Percentiles rank a stretch among this genome's conserved stretches.
Evolutionary conservation across 2,113 vertebrate species (phyloP).

Genomic region (Myiozetetes cayanensis): DNA sequence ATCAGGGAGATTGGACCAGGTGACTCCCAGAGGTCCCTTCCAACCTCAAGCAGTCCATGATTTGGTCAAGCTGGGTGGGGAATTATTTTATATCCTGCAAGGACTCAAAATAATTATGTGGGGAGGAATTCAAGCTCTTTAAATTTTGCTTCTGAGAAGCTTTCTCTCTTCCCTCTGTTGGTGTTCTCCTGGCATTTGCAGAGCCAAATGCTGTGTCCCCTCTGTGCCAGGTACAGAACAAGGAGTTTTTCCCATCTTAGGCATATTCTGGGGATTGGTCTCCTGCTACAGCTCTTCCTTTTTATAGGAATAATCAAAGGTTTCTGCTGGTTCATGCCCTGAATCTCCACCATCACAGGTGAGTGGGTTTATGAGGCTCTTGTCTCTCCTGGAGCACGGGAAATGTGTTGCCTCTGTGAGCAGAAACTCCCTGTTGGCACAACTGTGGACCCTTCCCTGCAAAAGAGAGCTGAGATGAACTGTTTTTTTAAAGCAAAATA

Average conservation of each 20-base stretch:
- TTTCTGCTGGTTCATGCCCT: not conserved
- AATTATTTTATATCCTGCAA: not conserved
- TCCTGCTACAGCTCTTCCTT: not conserved
- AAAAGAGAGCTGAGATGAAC: not conserved
- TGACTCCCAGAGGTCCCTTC: not conserved
- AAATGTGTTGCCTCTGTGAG: rapidly evolving
- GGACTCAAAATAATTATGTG: not conserved
- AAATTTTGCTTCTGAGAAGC: not conserved
- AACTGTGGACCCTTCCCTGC: not conserved
- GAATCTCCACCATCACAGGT: not conserved
- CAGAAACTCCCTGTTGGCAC: not conserved
- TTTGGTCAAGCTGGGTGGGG: not conserved
- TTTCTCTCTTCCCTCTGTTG: not conserved
- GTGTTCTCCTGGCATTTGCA: not conserved
- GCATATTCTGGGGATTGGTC: not conserved
- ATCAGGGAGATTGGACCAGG: not conserved
- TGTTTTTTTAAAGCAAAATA: not conserved
- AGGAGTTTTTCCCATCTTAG: not conserved
- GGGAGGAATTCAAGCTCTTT: not conserved
- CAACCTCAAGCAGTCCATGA: not conserved
- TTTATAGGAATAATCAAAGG: not conserved
- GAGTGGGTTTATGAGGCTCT: not conserved
- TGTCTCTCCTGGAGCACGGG: not conserved
- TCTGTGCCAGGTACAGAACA: not conserved
- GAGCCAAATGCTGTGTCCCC: not conserved